Evolutionary conservation across 2,888 invertebrate genomes (phyloP), one percentile per base, ranked within the genome.

Genomic region (Drosophila koepferae): DNA sequence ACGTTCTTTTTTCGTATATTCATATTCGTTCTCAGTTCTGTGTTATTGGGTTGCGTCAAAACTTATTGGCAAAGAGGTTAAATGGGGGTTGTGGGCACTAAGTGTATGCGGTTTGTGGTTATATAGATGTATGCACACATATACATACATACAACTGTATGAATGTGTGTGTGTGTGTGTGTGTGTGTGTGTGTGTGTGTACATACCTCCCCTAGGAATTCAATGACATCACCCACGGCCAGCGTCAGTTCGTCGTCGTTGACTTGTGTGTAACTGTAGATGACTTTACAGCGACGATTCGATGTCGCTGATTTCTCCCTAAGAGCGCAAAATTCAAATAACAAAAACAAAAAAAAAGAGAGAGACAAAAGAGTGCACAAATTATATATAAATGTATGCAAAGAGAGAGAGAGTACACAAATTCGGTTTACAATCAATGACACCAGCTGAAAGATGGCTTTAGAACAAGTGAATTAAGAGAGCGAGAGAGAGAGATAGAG

Each of bases 221-320:
- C 98, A 79, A 99, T 96, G 31, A 97, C 94, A 93, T 99, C 98
- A 77, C 98, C 98, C 49, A 98, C 97, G 82, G 95, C 95, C 74
- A 99, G 94, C 79, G 95, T 95, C 82, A 99, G 94, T 93, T 99
- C 99, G 94, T 99, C 99, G 70, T 97, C 97, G 92, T 99, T 98
- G 78, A 97, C 97, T 63, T 98, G 98, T 87, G 96, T 96, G 93
- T 99, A 99, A 93, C 97, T 97, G 94, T 96, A 98, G 81, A 98
- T 95, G 58, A 97, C 98, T 91, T 96, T 95, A 93, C 98, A 97
- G 91, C 96, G 95, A 73, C 96, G 95, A 89, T 92, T 94, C 93
- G 74, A 91, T 89, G 91, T 90, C 74, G 87, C 92, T 89, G 85
- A 86, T 89, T 93, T 93, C 80, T 93, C 93, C 86, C 93, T 93